These are phyloP conservation scores for Magallana ariakensis DNA, from an alignment of 1,140 invertebrate species.

Conservation along the genomic window DNA sequence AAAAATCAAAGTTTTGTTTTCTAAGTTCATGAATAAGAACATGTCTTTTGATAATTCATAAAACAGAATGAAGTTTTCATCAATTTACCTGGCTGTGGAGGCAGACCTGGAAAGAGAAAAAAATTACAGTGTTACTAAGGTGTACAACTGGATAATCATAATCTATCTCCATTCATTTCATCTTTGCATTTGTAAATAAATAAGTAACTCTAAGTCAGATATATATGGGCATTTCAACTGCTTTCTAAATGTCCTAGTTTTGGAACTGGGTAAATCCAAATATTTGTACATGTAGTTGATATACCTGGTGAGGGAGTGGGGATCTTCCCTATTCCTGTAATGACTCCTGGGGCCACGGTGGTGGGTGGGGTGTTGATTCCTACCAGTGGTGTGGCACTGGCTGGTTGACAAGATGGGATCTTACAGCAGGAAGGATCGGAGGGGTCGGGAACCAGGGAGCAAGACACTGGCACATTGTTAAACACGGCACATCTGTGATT, in stretches of 20 bases:
- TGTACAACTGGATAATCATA: no score
- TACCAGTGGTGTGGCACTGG: constrained; percentile 45
- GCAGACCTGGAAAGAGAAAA: background rate
- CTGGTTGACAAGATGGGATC: constrained; percentile 50
- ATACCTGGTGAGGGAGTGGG: constrained; percentile 44
- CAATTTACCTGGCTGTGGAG: background rate
- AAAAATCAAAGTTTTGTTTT: background rate
- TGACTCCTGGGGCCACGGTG: constrained; percentile 48
- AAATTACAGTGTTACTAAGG: background rate
- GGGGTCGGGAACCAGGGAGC: constrained; percentile 53
- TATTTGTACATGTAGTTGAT: background rate
- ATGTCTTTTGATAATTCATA: no score
- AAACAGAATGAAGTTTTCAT: background rate
- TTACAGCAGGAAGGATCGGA: constrained; percentile 57
- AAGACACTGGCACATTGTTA: constrained; percentile 36
- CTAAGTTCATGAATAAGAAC: background rate
- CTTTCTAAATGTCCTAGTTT: background rate
- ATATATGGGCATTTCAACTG: background rate
- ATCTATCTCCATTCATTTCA: no score
- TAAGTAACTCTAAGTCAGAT: no score
- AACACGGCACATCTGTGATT: constrained; percentile 50
- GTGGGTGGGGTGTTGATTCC: constrained; percentile 50
- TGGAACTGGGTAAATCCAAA: background rate
- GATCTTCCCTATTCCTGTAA: constrained; percentile 56
- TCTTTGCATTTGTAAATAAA: no score